Percentiles rank a stretch among this genome's conserved stretches.
Conservation (phyloP, 2,797 vertebrate species). For the Buphagus erythrorhynchus region DNA sequence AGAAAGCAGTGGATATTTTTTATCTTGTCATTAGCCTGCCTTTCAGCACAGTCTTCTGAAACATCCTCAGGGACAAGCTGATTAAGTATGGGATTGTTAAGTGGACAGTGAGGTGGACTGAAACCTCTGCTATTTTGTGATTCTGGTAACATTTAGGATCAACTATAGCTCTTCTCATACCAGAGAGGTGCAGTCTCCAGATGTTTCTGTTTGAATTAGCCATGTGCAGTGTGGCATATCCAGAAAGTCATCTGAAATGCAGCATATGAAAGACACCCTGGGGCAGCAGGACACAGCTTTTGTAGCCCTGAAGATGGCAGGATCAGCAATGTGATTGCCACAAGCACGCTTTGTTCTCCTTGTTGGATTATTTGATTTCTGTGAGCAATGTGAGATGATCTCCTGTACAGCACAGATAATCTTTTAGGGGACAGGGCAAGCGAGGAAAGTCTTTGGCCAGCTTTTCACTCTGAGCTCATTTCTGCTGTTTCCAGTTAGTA, state of each 20-base stretch:
- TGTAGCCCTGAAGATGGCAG: neutral
- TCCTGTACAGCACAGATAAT: neutral
- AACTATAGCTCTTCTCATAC: neutral
- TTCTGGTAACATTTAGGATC: neutral
- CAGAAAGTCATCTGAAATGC: neutral
- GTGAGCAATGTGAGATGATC: neutral
- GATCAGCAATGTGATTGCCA: neutral
- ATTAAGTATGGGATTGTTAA: neutral
- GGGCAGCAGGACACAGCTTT: neutral
- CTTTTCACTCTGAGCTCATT: neutral
- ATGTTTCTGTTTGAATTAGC: neutral
- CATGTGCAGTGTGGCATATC: neutral
- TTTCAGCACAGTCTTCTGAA: neutral
- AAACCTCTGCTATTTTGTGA: neutral
- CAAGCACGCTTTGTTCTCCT: neutral
- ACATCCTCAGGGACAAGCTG: neutral
- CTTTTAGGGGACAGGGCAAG: neutral
- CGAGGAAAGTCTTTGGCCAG: neutral
- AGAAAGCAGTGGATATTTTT: neutral
- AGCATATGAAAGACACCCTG: neutral
- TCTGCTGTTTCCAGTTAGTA: neutral
- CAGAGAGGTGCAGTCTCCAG: neutral
- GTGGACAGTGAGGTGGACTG: neutral
- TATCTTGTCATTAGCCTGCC: neutral
- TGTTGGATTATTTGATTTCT: neutral